Evolutionary conservation across 2,797 vertebrate genomes (phyloP).

Genomic region (Steatocranus sp.): DNA sequence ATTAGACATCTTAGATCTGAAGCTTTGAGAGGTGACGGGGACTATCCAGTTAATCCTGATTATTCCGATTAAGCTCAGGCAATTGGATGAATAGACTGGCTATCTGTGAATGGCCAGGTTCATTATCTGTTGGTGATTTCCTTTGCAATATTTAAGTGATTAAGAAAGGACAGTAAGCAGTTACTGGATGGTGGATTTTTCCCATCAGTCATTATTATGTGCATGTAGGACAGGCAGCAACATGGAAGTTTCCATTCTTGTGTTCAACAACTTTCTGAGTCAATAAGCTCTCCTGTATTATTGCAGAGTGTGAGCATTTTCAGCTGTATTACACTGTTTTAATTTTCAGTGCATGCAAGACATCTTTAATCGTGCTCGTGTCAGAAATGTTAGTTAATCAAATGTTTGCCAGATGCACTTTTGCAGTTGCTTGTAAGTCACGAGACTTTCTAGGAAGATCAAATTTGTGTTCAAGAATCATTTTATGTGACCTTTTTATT

Average conservation of each 20-base stretch:
- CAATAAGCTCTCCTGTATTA: not conserved
- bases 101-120: not conserved
- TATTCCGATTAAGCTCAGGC: not conserved
- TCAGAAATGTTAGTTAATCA: not conserved
- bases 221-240: not conserved
- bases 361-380: accelerated
- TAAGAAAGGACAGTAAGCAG: not conserved
- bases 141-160: not conserved
- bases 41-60: not conserved
- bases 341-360: not conserved
- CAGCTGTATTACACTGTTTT: not conserved
- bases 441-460: accelerated
- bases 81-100: not conserved
- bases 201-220: not conserved
- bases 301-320: not conserved
- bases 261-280: not conserved
- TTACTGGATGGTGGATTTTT: accelerated
- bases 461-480: accelerated
- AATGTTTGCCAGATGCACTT: not conserved
- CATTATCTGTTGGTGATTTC: not conserved
- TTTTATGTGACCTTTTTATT: not conserved
- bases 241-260: not conserved
- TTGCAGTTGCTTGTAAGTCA: too few species aligned
- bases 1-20: not conserved
- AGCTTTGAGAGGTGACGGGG: not conserved